Conservation (phyloP, 30 jellyfish, hydroid and myxozoan genomes). For the Cassiopea xamachana region DNA sequence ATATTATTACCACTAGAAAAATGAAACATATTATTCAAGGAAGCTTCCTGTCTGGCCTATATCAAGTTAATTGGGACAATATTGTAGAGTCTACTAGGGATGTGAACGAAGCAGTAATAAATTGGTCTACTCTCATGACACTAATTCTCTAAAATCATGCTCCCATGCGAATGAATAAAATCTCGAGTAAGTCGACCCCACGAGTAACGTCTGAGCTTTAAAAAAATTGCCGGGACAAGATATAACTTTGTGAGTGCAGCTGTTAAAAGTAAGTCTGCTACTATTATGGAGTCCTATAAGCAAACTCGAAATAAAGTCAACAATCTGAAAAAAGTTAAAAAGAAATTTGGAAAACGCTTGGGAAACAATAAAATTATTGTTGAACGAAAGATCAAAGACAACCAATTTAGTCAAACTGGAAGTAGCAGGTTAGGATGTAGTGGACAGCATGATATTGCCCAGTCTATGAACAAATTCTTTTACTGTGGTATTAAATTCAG, state of each 20-base stretch:
- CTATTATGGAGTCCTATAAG: conserved; percentile 11
- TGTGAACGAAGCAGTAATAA: conserved; percentile 41
- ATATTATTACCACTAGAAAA: conserved; percentile 2
- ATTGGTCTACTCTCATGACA: conserved; percentile 15
- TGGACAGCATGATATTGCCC: too few relatives aligned
- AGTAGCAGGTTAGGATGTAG: too few relatives aligned
- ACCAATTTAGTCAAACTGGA: not conserved
- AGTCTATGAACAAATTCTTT: too few relatives aligned
- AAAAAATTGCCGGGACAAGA: not conserved
- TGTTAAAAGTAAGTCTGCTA: conserved; percentile 4
- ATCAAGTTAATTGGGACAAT: too few relatives aligned
- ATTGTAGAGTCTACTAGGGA: conserved; percentile 12
- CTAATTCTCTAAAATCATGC: conserved; percentile 39
- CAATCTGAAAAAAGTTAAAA: not conserved
- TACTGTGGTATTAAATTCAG: too few relatives aligned
- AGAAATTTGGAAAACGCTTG: not conserved
- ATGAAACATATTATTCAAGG: not conserved
- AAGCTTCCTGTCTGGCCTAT: not conserved
- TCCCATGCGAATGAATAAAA: conserved; percentile 53
- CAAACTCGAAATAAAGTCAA: conserved; percentile 14
- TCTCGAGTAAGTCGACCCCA: not conserved
- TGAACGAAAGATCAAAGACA: not conserved
- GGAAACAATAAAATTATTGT: not conserved
- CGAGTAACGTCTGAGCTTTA: not conserved
- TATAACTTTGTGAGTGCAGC: not conserved